Evolutionary conservation across 2,797 vertebrate genomes (phyloP), one percentile per base, ranked within the genome.

Genomic region (Cossypha dichroa): DNA sequence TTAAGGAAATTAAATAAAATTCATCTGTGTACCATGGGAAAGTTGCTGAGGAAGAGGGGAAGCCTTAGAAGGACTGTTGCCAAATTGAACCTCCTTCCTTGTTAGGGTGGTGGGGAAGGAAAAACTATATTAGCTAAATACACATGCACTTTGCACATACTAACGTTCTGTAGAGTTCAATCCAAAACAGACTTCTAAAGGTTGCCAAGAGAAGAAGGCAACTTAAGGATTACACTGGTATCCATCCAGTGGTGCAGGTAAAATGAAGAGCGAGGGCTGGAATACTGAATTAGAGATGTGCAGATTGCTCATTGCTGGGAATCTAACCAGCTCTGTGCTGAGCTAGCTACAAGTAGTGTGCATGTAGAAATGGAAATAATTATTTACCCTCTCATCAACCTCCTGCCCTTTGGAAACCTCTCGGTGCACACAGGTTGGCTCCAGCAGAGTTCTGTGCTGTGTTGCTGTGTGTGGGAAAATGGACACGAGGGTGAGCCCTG

Each of bases 371-470:
- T 1, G 9, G 66, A 54, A 70, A 45, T 15, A 52, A 49, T 36
- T 49, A 10, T 38, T 59, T 31, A 55, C 23, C 7, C 21, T 25
- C 29, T 25, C 5, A 28, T 29, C 48, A 85, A 63, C 43, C 34
- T 74, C 52, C 58, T 77, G n/a, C 51, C n/a, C 17, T 1, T 7
- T 38, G 33, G 72, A 80, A 77, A 21, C 31, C 2, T 60, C 23
- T 29, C 0, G 0, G 60, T 29, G 56, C 38, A 29, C 1, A 0
- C 28, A 14, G 6, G 7, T 36, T 4, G 52, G 45, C 49, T 63
- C 22, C 0, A 2, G 68, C 1, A 2, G 45, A 51, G 55, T 36
- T 85, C 0, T 0, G 2, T 78, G 38, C 6, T 3, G 2, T 15
- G 16, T 12, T 22, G 17, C 28, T 51, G 81, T 38, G 4, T 16